Evolutionary conservation across 2,888 invertebrate genomes (phyloP), one percentile per base, ranked within the genome.

Genomic region (Campoplex capitator): DNA sequence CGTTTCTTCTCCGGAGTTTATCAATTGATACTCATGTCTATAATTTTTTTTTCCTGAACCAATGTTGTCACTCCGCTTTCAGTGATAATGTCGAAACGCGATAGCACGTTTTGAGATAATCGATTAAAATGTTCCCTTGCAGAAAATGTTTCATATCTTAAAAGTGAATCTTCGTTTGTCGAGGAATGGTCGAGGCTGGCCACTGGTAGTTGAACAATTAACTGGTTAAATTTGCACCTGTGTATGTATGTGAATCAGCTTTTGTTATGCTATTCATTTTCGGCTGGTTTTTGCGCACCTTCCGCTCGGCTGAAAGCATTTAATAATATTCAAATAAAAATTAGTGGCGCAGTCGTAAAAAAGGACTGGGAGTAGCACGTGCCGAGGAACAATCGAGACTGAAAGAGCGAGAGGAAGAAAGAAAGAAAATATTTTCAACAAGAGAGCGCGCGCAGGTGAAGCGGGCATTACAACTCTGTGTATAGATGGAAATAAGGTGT

Each of bases 291-390:
- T 56, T 38, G 76, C 28, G 65, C 78, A 79, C 86, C 73, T 78
- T 70, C 74, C 70, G 62, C 81, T 23, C 48, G 45, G 23, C 67
- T 54, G 28, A 45, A 62, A 65, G 89, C 90, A 92, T 84, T 92
- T 92, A 93, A 92, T 92, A 92, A 93, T 91, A 92, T 93, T 92
- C 92, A 92, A 90, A 90, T 91, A 90, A 92, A 91, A 93, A 93
- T 93, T 93, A 93, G 91, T 92, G 90, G 88, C 88, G 84, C 87
- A 89, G 80, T 89, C 89, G 89, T 91, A 89, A 91, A 92, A 91
- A 62, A 51, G 56, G 38, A 42, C 78, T 82, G 85, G 84, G 88
- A 87, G 89, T 88, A 88, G 86, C 88, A 84, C 88, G 88, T 89
- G 90, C 87, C 85, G 70, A 86, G 67, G 89, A 90, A 89, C 90